These are phyloP conservation scores for Corbicula japonica DNA, from an alignment of 2,888 invertebrate species.

Conservation along the genomic window DNA sequence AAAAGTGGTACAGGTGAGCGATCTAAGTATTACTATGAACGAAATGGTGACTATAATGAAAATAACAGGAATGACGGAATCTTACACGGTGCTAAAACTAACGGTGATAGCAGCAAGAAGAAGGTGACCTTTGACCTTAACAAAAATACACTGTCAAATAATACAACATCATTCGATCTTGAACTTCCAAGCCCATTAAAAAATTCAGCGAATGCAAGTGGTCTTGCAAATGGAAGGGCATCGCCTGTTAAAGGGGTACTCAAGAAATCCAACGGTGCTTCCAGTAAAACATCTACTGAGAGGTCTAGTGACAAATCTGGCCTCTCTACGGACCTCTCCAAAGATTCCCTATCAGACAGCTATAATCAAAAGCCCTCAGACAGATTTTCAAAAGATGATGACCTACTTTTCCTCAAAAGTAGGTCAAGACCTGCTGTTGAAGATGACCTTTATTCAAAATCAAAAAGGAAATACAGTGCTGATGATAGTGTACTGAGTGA, in stretches of 20 bases:
- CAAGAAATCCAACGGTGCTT: slow-evolving; percentile 60
- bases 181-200: slow-evolving; percentile 81
- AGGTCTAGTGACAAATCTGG: slow-evolving; percentile 49
- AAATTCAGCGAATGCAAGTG: slow-evolving; percentile 53
- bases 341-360: slow-evolving; percentile 64
- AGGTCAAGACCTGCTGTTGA: slow-evolving; percentile 24
- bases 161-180: slow-evolving; percentile 80
- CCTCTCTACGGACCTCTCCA: slow-evolving; percentile 66
- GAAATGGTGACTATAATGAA: slow-evolving; percentile 53
- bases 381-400: slow-evolving; percentile 63
- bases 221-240: slow-evolving; percentile 50
- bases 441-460: slow-evolving; percentile 38
- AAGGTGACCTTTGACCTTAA: slow-evolving; percentile 77
- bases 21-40: slow-evolving; percentile 65
- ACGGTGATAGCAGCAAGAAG: slow-evolving; percentile 67
- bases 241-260: slow-evolving; percentile 73
- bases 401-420: slow-evolving; percentile 48
- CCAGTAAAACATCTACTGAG: slow-evolving; percentile 50
- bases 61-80: slow-evolving; percentile 52
- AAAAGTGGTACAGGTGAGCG: slow-evolving; percentile 62
- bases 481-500: slow-evolving; percentile 73
- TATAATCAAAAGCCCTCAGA: slow-evolving; percentile 49
- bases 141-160: slow-evolving; percentile 66
- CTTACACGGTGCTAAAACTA: slow-evolving; percentile 52
- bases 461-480: slow-evolving; percentile 57